Base-by-base conservation (phyloP, 2,888 invertebrate genomes). In the Bhutanitis thaidina region DNA sequence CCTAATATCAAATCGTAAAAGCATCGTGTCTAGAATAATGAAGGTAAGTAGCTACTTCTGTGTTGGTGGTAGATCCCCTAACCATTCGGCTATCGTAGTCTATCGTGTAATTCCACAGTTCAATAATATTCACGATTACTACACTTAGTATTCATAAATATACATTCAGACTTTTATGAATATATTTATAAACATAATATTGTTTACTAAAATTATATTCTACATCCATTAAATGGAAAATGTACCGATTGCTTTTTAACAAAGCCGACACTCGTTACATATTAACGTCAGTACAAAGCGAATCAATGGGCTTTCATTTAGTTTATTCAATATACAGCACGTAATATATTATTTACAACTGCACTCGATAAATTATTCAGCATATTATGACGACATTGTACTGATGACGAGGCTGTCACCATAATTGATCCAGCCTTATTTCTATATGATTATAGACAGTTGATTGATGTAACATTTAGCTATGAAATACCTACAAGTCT, bases 311-410 rank as follows among this genome's bases (percentile, higher is more conserved):
- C 43, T 9, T 43, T 43, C 47, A 43, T 47, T 43, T 43, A 34
- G 32, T 39, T 46, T 52, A 47, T 47, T 52, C 27, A 47, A 47
- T 39, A 43, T 43, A 47, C 43, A 52, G 13, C n/a, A 34, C 37
- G 43, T 52, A 10, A 52, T 46, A 32, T 37, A 51, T 43, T 52
- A 52, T 43, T 52, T 29, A 52, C 37, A 14, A 30, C 30, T 12
- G 14, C 37, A 32, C 34, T 25, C 35, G 16, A 47, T 47, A 38
- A 38, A 52, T 38, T 52, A 52, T 52, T 52, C 15, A 47, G 27
- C 34, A 32, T 16, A 27, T 35, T 35, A 15, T 45, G 35, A 27
- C 32, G 47, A 47, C 10, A 38, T 52, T 47, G 43, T 20, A 15
- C 20, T 40, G 45, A 45, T 51, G 47, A 47, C 43, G 32, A 15